Conservation (phyloP, 1,140 invertebrate genomes). For the Melitaea cinxia region DNA sequence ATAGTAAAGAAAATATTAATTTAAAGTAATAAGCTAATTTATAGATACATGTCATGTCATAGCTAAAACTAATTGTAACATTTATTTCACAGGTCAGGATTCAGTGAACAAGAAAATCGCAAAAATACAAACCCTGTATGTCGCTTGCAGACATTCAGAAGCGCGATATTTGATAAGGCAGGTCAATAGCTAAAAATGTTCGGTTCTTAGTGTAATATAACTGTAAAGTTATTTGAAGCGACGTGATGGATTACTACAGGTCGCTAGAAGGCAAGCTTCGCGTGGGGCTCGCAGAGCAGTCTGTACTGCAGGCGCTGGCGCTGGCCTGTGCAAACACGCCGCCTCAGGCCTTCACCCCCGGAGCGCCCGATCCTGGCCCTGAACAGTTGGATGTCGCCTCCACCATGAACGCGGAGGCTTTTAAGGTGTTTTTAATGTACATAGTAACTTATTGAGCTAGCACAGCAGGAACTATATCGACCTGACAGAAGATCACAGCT, state of each 20-base stretch:
- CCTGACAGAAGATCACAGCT: no score
- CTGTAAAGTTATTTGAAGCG: no score
- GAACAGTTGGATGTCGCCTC: constrained; percentile 85
- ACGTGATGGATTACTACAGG: no score
- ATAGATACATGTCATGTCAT: no score
- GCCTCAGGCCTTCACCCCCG: constrained; percentile 86
- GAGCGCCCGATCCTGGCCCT: neutral
- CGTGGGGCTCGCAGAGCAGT: constrained; percentile 98
- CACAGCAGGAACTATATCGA: no score
- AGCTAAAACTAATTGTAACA: no score
- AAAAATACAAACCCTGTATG: constrained; percentile 95
- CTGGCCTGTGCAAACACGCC: constrained; percentile 90
- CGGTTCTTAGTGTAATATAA: neutral
- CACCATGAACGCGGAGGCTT: neutral
- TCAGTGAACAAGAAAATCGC: constrained; percentile 93
- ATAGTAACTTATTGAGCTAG: no score
- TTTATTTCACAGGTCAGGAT: constrained; percentile 79
- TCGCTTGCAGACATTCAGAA: constrained; percentile 95
- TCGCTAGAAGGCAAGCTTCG: constrained; percentile 96
- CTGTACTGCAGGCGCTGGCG: constrained; percentile 95
- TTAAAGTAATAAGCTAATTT: no score
- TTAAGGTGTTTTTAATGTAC: constrained; percentile 13
- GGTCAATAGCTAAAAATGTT: neutral
- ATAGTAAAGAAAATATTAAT: no score
- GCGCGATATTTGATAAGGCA: constrained; percentile 94